These are phyloP conservation scores for Stomatorhinus ivindoensis DNA, from an alignment of 2,113 vertebrate genomes.

Conservation along the genomic window DNA sequence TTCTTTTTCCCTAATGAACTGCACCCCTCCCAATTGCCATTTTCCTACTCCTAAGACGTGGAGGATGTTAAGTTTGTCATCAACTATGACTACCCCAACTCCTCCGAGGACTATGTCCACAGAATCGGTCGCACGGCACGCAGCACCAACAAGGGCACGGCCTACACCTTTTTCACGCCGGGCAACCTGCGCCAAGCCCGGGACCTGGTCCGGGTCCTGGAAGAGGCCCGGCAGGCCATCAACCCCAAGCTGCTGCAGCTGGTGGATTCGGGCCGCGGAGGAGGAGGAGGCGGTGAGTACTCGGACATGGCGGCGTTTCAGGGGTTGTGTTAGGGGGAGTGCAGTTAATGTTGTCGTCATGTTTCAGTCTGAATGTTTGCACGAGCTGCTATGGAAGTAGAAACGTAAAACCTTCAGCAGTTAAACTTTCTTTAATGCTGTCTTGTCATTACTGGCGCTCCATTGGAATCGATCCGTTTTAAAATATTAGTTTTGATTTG, in stretches of 20 bases:
- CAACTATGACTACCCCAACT: constrained; percentile 98
- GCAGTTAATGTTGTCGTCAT: not conserved
- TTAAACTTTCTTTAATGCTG: not conserved
- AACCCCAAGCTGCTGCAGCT: constrained; percentile 95
- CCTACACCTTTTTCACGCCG: constrained; percentile 97
- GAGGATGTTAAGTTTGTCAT: constrained; percentile 99
- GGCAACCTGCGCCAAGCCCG: constrained; percentile 92
- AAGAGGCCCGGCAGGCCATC: constrained; percentile 93
- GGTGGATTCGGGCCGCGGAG: constrained; percentile 81
- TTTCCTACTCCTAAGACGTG: constrained; percentile 68
- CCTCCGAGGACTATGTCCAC: constrained; percentile 95
- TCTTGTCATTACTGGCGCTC: not conserved
- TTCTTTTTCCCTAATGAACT: constrained; percentile 18
- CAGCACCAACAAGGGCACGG: constrained; percentile 97
- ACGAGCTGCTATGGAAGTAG: not conserved
- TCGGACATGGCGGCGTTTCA: not conserved
- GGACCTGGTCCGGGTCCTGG: constrained; percentile 87
- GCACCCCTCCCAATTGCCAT: constrained; percentile 15
- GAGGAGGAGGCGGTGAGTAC: constrained; percentile 63
- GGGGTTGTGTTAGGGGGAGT: not conserved
- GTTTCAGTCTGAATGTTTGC: not conserved
- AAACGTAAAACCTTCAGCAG: not conserved
- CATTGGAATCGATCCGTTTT: not conserved
- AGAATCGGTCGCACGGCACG: constrained; percentile 93
- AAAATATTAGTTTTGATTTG: not conserved